Base-by-base conservation (phyloP, 2,797 vertebrate species). In the Ara ararauna region DNA sequence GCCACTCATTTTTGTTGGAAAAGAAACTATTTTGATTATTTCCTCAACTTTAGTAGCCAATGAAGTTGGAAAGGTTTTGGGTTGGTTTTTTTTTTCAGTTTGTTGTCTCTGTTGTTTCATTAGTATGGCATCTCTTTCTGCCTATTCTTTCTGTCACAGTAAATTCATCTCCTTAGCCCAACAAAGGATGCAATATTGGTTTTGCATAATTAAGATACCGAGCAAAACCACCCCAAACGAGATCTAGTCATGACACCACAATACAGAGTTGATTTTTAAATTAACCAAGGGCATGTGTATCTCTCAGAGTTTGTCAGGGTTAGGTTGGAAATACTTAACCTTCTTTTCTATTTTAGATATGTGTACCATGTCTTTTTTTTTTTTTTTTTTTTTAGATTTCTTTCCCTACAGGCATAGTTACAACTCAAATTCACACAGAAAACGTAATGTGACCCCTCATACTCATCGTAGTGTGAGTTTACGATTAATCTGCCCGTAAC, bases 1-100 rank as follows among this genome's bases (percentile, higher is more conserved):
- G 56, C 74, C 86, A 94, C 34, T 90, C 81, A 93, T 96, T 97
- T 97, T 94, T 94, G 45, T 87, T 96, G 94, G 93, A 95, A 93
- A 87, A 93, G 66, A 61, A 94, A 67, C 62, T 64, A 76, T 87
- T 96, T 56, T 66, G 60, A 60, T 89, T 75, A 87, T 92, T 96
- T 91, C 93, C 86, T 95, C 89, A 93, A 96, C 93, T 93, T 70
- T 45, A 32, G 85, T 93, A 73, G 50, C 83, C 81, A 81, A 53
- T 86, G 58, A 96, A 87, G 51, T 92, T 76, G 42, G 92, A 95
- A 97, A 85, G 45, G 4, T 62, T 40, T 30, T 38, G 58, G 22
- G 23, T 4, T 5, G 11, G 1, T 22, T 60, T 77, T 70, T 85
- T 90, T 89, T 78, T 85, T 56, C 32, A 21, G 48, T 86, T 88